Base-by-base conservation (phyloP, 2,888 invertebrate genomes). In the Petrolisthes manimaculis region DNA sequence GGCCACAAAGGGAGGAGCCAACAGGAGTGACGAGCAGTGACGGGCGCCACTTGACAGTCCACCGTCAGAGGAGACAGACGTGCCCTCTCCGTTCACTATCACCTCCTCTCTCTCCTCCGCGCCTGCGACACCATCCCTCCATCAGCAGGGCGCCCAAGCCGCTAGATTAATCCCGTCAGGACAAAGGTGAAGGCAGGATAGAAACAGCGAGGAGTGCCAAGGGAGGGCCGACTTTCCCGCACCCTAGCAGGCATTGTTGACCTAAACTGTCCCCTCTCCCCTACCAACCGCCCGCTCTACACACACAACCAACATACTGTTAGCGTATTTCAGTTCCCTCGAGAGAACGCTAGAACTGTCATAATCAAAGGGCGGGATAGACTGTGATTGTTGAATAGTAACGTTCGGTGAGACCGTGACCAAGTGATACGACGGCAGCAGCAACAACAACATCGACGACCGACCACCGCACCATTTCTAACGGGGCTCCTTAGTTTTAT, bases 1-100 rank as follows among this genome's bases (percentile, higher is more conserved):
- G 84, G 88, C 88, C 84, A 88, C 88, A 88, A 88, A 88, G 88
- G 88, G 88, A 88, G 88, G 88, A 88, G 88, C 88, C 84, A 84
- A 84, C 84, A 79, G 74, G 79, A 83, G 88, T 84, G 84, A 88
- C 83, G 88, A 84, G 88, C 80, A 69, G 69, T 88, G 88, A 88
- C 88, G 88, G 88, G 83, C 88, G 88, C 84, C 88, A 88, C 88
- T 88, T 88, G 88, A 88, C 88, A 88, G 88, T 88, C 84, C 79
- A 71, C 88, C 88, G 79, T 83, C 84, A 84, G 79, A 83, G 88
- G 88, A 88, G 88, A 84, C 84, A 80, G 71, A 88, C 86, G 83
- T 83, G 53, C 69, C 69, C 21, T 55, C 83, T 86, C 86, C 78
- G 82, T 79, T 51, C 74, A 78, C 55, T 74, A 84, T 55, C 84